Conservation (phyloP, 2,888 invertebrate genomes). For the Empis stercorea region DNA sequence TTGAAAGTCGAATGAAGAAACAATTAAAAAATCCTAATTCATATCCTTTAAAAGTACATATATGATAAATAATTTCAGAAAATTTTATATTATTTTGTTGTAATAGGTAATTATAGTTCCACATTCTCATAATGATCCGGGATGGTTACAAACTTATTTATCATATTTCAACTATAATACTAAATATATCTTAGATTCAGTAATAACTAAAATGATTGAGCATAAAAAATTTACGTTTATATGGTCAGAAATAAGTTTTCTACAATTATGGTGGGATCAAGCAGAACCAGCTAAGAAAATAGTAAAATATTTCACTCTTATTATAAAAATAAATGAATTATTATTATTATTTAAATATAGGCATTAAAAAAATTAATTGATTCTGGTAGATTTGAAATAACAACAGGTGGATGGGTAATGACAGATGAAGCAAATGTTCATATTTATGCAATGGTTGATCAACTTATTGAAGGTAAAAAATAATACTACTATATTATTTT, state of each 20-base stretch:
- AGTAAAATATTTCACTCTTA: background rate
- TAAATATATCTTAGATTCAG: slow-evolving; percentile 70
- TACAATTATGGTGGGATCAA: slow-evolving; percentile 86
- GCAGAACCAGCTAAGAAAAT: slow-evolving; percentile 63
- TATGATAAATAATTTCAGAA: no score
- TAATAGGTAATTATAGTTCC: slow-evolving; percentile 75
- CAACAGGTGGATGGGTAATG: slow-evolving; percentile 94
- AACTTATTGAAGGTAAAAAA: slow-evolving; percentile 68
- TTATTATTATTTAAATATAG: slow-evolving; percentile 20
- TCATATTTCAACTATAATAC: slow-evolving; percentile 86
- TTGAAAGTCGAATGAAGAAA: slow-evolving; percentile 69
- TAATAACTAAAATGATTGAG: slow-evolving; percentile 60
- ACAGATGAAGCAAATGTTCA: slow-evolving; percentile 89
- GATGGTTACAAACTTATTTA: slow-evolving; percentile 93
- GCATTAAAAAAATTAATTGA: slow-evolving; percentile 65
- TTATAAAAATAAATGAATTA: background rate
- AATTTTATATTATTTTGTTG: slow-evolving; percentile 28
- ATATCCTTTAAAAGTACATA: slow-evolving; percentile 62
- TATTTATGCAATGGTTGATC: slow-evolving; percentile 78
- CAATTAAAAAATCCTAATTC: slow-evolving; percentile 58
- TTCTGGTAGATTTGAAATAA: slow-evolving; percentile 78
- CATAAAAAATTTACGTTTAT: slow-evolving; percentile 88
- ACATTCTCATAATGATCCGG: slow-evolving; percentile 95
- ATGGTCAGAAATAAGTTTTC: slow-evolving; percentile 84
- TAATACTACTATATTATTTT: slow-evolving; percentile 15